These are phyloP conservation scores for Siderastrea radians DNA, from an alignment of 92 coral and sea anemone species.

Conservation along the genomic window DNA sequence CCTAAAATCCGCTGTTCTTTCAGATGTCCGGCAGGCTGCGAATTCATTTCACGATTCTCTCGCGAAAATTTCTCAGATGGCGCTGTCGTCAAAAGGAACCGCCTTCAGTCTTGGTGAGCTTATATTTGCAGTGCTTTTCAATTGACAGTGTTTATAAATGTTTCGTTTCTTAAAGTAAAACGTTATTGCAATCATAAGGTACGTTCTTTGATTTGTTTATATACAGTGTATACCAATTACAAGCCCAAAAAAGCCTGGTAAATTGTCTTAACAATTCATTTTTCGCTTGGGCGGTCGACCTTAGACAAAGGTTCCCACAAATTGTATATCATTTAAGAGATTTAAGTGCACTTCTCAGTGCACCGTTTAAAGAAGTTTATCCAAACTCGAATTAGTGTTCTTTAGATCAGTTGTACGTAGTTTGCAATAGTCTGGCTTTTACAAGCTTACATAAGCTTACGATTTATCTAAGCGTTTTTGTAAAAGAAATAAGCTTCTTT, in stretches of 20 bases:
- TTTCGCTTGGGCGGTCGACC: conserved; percentile 13
- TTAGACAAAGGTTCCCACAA: neutral
- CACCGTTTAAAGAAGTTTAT: neutral
- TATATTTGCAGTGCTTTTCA: neutral
- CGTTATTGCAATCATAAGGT: neutral
- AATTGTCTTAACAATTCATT: neutral
- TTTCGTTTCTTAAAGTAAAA: neutral
- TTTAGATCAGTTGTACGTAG: neutral
- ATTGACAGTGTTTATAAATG: neutral
- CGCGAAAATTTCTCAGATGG: conserved; percentile 86
- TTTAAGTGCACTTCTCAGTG: neutral
- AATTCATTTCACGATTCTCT: conserved; percentile 80
- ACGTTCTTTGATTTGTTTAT: conserved; percentile 37
- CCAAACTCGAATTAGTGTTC: neutral
- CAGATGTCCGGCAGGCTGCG: conserved; percentile 82
- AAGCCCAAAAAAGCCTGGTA: neutral
- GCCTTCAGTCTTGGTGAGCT: conserved; percentile 78
- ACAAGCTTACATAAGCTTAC: neutral
- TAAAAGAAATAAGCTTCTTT: neutral
- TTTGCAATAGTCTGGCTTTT: neutral
- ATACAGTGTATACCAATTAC: neutral
- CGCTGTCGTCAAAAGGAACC: conserved; percentile 80
- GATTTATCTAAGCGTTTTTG: neutral
- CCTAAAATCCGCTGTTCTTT: neutral
- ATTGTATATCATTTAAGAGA: neutral